Percentiles rank a stretch among this genome's conserved stretches.
phyloP scores from a whole-genome alignment of 2,888 invertebrate species.

The Tenthredo notha region DNA sequence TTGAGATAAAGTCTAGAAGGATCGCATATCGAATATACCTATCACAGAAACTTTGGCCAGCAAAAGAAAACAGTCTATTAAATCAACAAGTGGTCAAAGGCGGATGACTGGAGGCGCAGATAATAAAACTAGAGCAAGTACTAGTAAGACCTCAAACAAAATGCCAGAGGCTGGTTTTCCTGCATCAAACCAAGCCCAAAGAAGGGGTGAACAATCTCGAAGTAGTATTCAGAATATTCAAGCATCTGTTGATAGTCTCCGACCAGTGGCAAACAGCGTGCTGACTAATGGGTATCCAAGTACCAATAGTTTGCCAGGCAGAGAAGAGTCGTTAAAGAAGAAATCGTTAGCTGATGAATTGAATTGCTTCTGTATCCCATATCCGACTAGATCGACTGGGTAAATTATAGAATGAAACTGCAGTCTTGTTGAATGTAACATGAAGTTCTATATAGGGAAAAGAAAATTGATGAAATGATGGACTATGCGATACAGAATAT shows the following conservation, averaged over 20 bases:
- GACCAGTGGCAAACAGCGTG: not conserved
- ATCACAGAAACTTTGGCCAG: constrained; percentile 47
- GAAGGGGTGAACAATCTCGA: not conserved
- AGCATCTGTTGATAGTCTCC: not conserved
- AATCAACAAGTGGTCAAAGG: constrained; percentile 42
- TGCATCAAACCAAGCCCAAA: not conserved
- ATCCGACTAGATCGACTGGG: constrained; percentile 51
- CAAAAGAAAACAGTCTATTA: constrained; percentile 39
- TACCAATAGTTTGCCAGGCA: not conserved
- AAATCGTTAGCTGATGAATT: not conserved
- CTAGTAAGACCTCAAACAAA: constrained; percentile 34
- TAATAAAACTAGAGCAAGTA: not conserved
- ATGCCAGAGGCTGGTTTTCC: not conserved
- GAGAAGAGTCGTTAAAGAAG: not conserved
- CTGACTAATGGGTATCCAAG: not conserved
- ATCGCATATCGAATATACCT: not conserved
- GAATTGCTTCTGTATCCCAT: constrained; percentile 39
- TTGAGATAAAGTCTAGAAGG: not conserved
- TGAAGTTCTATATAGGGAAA: constrained; percentile 63
- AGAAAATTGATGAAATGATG: constrained; percentile 72
- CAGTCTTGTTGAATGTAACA: constrained; percentile 19
- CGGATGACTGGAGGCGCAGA: constrained; percentile 60
- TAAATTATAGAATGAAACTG: constrained; percentile 46
- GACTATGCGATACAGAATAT: constrained; percentile 71
- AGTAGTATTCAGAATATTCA: not conserved